These are phyloP conservation scores for Drosophila lutescens DNA, from an alignment of 2,888 invertebrate genomes.

Conservation along the genomic window DNA sequence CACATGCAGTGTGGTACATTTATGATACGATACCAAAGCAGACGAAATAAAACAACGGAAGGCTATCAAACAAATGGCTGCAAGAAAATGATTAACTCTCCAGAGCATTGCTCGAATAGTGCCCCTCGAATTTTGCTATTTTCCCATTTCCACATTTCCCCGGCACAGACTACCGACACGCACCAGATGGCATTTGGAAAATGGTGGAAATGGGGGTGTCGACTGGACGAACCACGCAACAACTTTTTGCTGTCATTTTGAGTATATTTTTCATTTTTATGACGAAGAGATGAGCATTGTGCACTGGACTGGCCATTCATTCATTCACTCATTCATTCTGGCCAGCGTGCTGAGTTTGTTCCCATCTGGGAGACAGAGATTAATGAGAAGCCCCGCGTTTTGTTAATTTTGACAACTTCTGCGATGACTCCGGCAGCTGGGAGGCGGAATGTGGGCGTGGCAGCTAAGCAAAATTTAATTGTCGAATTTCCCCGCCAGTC, in stretches of 20 bases:
- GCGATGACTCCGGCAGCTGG: conserved; percentile 53
- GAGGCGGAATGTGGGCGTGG: conserved; percentile 24
- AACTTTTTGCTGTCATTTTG: conserved; percentile 73
- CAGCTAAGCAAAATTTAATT: conserved; percentile 64
- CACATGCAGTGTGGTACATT: conserved; percentile 48
- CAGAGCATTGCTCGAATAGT: conserved; percentile 19
- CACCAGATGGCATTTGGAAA: conserved; percentile 40
- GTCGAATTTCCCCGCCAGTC: conserved; percentile 20
- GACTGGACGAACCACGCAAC: conserved; percentile 50
- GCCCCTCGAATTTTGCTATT: conserved; percentile 34
- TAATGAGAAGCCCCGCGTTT: conserved; percentile 73
- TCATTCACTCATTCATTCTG: conserved; percentile 21
- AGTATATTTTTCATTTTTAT: conserved; percentile 69
- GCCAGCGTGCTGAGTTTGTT: conserved; percentile 13
- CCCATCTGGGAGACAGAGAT: conserved; percentile 66
- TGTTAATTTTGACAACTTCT: conserved; percentile 75
- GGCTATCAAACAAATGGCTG: conserved; percentile 63
- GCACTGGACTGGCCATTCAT: conserved; percentile 57
- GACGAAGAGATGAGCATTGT: conserved; percentile 53
- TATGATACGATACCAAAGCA: conserved; percentile 41
- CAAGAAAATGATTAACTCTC: conserved; percentile 71
- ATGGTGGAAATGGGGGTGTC: background rate
- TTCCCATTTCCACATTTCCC: conserved; percentile 19
- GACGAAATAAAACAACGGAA: conserved; percentile 37
- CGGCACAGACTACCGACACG: conserved; percentile 42